phyloP scores from a whole-genome alignment of 35 echinoderm and acorn worm genomes.

The Eucidaris tribuloides region DNA sequence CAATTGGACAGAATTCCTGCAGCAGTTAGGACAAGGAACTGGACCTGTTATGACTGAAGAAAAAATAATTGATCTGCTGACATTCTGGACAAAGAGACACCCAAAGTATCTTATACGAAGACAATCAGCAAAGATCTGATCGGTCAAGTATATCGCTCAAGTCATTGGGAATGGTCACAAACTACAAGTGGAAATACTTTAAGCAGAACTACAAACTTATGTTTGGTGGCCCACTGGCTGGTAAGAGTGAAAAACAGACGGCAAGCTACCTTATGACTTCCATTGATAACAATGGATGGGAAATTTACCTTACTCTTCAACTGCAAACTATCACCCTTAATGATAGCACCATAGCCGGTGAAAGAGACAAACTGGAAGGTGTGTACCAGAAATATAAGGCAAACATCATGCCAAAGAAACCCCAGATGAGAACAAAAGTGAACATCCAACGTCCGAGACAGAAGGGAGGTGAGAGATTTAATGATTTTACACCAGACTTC shows the following conservation, averaged over 20 bases:
- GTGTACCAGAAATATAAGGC: not conserved
- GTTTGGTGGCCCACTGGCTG: not conserved
- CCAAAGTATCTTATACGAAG: no score
- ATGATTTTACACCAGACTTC: not conserved
- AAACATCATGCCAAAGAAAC: not conserved
- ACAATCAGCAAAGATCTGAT: no score
- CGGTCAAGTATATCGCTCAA: no score
- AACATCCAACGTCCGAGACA: not conserved
- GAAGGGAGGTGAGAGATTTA: not conserved
- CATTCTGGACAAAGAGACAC: no score
- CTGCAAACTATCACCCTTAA: not conserved
- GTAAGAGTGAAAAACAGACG: not conserved
- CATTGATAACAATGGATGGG: not conserved
- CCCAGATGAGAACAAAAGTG: not conserved
- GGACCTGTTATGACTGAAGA: no score
- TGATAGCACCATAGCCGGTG: not conserved
- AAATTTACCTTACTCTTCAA: not conserved
- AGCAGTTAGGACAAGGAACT: no score
- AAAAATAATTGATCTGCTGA: no score
- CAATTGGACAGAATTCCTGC: no score
- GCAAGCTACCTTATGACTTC: not conserved
- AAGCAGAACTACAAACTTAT: not conserved
- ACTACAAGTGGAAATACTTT: not conserved
- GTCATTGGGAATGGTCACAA: no score
- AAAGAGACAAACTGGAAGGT: not conserved